phyloP scores from a whole-genome alignment of 1,140 invertebrate genomes.

The Leptopilina clavipes region DNA sequence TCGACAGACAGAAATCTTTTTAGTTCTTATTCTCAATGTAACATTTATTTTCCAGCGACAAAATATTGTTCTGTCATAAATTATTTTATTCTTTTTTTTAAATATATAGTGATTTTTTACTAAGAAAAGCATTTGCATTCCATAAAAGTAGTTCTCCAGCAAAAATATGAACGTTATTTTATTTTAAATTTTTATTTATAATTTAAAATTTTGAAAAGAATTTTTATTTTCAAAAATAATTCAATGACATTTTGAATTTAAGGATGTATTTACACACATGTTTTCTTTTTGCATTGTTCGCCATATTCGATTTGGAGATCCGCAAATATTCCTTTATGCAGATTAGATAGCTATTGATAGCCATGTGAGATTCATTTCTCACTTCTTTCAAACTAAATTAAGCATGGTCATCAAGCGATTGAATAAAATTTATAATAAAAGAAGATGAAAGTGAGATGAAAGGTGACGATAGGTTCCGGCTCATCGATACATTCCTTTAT shows the following conservation, averaged over 20 bases:
- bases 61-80: too few relatives aligned
- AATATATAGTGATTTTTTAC: too few relatives aligned
- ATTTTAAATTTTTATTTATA: too few relatives aligned
- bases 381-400: slow-evolving; percentile 12
- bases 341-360: slow-evolving; percentile 24
- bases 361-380: background rate
- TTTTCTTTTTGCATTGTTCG: background rate
- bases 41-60: too few relatives aligned
- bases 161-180: too few relatives aligned
- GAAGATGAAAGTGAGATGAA: slow-evolving; percentile 29
- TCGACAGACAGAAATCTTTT: background rate
- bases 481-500: background rate
- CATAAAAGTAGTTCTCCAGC: too few relatives aligned
- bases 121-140: too few relatives aligned
- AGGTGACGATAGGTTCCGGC: slow-evolving; percentile 5
- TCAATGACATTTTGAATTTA: background rate
- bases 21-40: too few relatives aligned
- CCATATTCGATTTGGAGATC: background rate
- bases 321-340: slow-evolving; percentile 17
- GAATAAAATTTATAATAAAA: slow-evolving; percentile 21
- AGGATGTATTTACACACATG: background rate
- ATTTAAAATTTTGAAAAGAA: too few relatives aligned
- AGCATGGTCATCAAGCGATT: slow-evolving; percentile 17
- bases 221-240: background rate
- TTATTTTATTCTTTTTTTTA: too few relatives aligned